Percentiles rank a stretch among this genome's conserved stretches.
These are phyloP conservation scores for Tenualosa ilisha DNA, from an alignment of 2,797 vertebrate species.

Conservation along the genomic window DNA sequence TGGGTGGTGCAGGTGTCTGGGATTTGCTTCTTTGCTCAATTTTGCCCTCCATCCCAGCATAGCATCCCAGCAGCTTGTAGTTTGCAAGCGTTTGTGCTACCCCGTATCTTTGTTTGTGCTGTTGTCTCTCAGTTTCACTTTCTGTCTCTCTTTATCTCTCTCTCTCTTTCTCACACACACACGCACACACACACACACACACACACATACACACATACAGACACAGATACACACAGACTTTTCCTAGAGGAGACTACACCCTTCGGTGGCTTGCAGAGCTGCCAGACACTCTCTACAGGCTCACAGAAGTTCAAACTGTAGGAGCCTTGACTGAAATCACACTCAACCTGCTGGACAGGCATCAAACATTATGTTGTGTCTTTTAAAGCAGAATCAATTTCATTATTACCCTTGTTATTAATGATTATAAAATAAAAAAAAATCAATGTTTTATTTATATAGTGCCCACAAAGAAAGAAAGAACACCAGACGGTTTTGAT, in stretches of 20 bases:
- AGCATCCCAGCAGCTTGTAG: not conserved
- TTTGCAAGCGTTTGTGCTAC: not conserved
- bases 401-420: not conserved
- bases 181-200: not conserved
- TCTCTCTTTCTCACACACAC: not conserved
- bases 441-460: not conserved
- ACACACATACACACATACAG: not conserved
- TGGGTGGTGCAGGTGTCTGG: not conserved
- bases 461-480: not conserved
- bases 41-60: not conserved
- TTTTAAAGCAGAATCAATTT: not conserved
- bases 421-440: not conserved
- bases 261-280: not conserved
- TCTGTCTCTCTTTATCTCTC: not conserved
- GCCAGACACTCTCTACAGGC: not conserved
- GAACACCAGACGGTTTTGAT: not conserved
- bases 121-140: not conserved
- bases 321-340: not conserved
- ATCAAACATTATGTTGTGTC: not conserved
- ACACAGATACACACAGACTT: not conserved
- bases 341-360: not conserved
- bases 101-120: not conserved
- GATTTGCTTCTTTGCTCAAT: not conserved
- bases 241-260: not conserved
- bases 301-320: not conserved